A percentile compares a stretch with the other conserved stretches of the same genome.
Conservation (phyloP, 37 sponge, comb jelly and placozoan genomes). For the Oscarella lobularis region DNA sequence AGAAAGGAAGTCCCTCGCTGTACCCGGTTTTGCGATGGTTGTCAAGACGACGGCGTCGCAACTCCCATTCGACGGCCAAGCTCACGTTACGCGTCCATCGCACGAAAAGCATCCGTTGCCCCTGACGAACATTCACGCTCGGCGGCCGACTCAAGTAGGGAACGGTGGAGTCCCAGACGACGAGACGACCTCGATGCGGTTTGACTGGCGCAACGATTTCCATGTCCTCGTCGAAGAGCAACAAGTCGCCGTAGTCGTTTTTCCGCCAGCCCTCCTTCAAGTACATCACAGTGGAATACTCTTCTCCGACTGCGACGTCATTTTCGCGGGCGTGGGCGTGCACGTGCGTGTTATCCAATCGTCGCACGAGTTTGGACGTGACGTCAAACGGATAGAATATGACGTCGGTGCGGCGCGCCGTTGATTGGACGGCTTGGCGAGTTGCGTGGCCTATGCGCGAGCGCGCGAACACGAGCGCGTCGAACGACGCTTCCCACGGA, state of each 20-base stretch:
- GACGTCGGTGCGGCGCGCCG: background rate
- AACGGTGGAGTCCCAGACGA: conserved; percentile 5
- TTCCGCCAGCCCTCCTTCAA: background rate
- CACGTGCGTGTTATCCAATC: conserved; percentile 15
- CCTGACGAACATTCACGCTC: background rate
- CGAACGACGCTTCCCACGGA: background rate
- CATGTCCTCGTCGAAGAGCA: conserved; percentile 18
- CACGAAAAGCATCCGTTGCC: conserved; percentile 1
- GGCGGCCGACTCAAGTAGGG: conserved; percentile 10
- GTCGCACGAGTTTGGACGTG: conserved; percentile 16
- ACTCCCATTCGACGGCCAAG: background rate
- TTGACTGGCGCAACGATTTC: background rate
- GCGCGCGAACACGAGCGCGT: background rate
- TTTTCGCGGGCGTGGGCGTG: background rate
- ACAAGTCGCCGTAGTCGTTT: conserved; percentile 21
- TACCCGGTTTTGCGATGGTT: background rate
- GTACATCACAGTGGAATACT: conserved; percentile 9
- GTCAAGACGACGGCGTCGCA: background rate
- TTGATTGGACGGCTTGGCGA: background rate
- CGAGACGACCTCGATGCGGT: background rate
- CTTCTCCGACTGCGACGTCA: too few species aligned
- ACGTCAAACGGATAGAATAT: conserved; percentile 2
- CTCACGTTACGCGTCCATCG: background rate
- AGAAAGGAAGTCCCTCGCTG: background rate
- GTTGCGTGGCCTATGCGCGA: background rate